phyloP scores from a whole-genome alignment of 2,888 invertebrate species.

The Zaprionus bogoriensis region DNA sequence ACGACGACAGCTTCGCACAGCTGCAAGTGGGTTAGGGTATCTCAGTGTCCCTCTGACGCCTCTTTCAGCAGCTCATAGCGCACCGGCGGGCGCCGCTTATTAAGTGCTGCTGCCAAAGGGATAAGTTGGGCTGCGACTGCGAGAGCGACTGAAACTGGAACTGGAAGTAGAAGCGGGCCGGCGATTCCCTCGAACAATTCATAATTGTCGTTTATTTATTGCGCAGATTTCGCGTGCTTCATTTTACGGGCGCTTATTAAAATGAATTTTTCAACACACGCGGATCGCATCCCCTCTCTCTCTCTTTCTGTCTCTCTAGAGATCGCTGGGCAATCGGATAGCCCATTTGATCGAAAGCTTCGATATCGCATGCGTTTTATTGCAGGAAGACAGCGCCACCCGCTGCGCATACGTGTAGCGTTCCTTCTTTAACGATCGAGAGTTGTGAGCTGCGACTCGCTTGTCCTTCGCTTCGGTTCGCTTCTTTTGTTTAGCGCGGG shows the following conservation, averaged over 20 bases:
- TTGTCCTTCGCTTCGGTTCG: conserved; percentile 55
- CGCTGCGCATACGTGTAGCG: conserved; percentile 67
- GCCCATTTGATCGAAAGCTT: conserved; percentile 81
- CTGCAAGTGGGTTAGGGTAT: conserved; percentile 6
- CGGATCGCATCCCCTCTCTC: neutral
- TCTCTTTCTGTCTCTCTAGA: neutral
- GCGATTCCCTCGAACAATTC: conserved; percentile 73
- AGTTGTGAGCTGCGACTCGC: conserved; percentile 48
- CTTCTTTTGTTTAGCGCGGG: conserved; percentile 66
- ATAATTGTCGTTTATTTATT: conserved; percentile 83
- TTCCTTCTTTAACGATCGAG: conserved; percentile 63
- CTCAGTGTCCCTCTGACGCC: neutral
- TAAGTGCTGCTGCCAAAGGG: conserved; percentile 24
- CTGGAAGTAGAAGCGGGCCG: neutral
- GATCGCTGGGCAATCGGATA: conserved; percentile 69
- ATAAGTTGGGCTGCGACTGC: too few species aligned
- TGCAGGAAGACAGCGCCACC: conserved; percentile 60
- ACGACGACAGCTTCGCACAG: conserved; percentile 66
- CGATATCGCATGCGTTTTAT: conserved; percentile 67
- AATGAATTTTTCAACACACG: conserved; percentile 77
- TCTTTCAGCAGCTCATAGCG: conserved; percentile 34
- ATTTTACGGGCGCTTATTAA: conserved; percentile 82
- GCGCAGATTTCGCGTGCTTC: conserved; percentile 71
- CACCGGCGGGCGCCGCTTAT: conserved; percentile 64
- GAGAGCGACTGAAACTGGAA: too few species aligned